Percentiles rank a stretch among this genome's conserved stretches.
These are phyloP conservation scores for Crotalus horridus DNA, from an alignment of 2,113 vertebrate species.

Conservation along the genomic window DNA sequence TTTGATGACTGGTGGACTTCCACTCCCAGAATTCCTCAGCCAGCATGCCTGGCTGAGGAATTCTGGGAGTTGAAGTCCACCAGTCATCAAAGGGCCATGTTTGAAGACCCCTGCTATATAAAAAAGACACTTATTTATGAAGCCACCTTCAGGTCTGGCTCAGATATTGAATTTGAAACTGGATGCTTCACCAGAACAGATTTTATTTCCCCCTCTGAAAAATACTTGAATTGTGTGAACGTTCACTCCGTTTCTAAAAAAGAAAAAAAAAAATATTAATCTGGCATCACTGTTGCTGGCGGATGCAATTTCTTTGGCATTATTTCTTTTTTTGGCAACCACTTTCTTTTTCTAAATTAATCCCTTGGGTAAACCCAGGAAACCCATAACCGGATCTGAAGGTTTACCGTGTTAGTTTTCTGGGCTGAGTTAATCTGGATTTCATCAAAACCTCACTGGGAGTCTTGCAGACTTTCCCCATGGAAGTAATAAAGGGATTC, in stretches of 20 bases:
- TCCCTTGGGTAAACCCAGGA: neutral
- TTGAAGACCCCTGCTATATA: neutral
- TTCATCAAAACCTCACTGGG: neutral
- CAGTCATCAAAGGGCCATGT: too few species aligned
- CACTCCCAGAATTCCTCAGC: too few species aligned
- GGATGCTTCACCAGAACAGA: neutral
- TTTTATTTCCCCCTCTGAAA: neutral
- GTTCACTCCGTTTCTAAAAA: neutral
- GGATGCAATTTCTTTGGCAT: neutral
- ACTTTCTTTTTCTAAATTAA: neutral
- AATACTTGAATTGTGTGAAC: neutral
- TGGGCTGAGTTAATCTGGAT: neutral
- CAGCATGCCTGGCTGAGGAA: too few species aligned
- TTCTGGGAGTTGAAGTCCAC: too few species aligned
- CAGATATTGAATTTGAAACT: neutral
- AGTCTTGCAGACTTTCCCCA: neutral
- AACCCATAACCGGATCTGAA: neutral
- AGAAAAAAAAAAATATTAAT: too few species aligned
- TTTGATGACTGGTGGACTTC: too few species aligned
- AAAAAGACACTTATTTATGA: neutral
- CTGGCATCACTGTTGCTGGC: neutral
- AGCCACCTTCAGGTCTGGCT: neutral
- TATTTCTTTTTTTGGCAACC: neutral
- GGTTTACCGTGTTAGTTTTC: neutral
- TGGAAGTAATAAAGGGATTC: neutral